Evolutionary conservation across 2,888 invertebrate genomes (phyloP), one percentile per base, ranked within the genome.

Genomic region (Polymixis flavicincta): DNA sequence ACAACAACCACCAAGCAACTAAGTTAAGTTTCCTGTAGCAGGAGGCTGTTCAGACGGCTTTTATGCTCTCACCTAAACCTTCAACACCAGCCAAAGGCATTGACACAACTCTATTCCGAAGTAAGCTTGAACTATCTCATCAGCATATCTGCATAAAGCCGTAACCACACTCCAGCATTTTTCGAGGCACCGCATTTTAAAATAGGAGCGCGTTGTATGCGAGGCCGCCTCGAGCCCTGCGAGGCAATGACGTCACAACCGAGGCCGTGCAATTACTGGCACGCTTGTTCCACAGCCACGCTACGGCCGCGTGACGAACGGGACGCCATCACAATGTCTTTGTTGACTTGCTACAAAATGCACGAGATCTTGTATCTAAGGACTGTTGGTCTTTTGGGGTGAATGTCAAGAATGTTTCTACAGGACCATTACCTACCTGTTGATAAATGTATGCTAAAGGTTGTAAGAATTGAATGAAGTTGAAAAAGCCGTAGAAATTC

Each of bases 181-280:
- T 67, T 55, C 65, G 22, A 71, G 65, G 71, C 75, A 63, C n/a
- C 22, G 37, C 50, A 71, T 76, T 80, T 84, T 75, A 78, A 78
- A 87, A 80, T 66, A 65, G 61, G 70, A 63, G 22, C 63, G 48
- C 65, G 63, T 57, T 67, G 37, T 52, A 32, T 32, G 59, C 66
- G 37, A 61, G 57, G 42, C 48, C 9, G 70, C 63, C 64, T 74
- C 61, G 28, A 70, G 52, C 11, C 63, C 50, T 82, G 68, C 42
- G 68, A 70, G 76, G 69, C 68, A 67, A 75, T 80, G 77, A 80
- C 85, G 85, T 85, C 77, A 78, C 71, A 70, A 50, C 66, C 48
- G 72, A 77, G 63, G 64, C 73, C 68, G 37, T 77, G 80, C 80
- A 86, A 88, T 88, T 85, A 83, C 78, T 45, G 37, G 71, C 70